These are phyloP conservation scores for Vanessa atalanta DNA, from an alignment of 1,140 invertebrate species.

Conservation along the genomic window DNA sequence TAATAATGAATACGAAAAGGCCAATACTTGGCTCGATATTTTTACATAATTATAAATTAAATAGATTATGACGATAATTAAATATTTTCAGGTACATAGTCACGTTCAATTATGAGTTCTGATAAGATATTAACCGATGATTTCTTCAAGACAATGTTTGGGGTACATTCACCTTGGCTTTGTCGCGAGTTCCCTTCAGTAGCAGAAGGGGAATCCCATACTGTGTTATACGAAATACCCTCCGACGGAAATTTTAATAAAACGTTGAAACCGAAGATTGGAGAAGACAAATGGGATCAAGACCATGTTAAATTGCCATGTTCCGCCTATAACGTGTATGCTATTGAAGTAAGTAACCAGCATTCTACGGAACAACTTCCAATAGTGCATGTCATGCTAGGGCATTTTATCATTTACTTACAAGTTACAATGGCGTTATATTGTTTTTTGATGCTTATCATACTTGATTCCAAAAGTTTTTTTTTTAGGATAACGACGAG, in stretches of 20 bases:
- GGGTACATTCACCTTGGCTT: conserved; percentile 6
- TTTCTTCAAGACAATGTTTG: neutral
- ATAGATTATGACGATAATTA: neutral
- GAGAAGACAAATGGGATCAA: conserved; percentile 30
- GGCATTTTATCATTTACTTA: too few species aligned
- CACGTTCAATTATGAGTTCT: neutral
- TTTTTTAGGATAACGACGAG: conserved; percentile 13
- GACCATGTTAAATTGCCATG: conserved; percentile 34
- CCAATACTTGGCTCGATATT: too few species aligned
- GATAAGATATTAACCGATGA: conserved; percentile 4
- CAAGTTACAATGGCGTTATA: too few species aligned
- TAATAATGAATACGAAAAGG: too few species aligned
- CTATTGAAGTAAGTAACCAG: neutral
- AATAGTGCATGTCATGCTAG: too few species aligned
- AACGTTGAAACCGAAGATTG: conserved; percentile 3
- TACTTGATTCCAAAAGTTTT: neutral
- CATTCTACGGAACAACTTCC: too few species aligned
- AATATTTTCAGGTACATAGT: neutral
- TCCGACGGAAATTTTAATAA: neutral
- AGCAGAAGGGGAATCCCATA: conserved; percentile 16
- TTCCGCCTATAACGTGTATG: conserved; percentile 23
- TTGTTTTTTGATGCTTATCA: too few species aligned
- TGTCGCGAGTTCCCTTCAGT: conserved; percentile 19
- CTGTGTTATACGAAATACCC: conserved; percentile 23
- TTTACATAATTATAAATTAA: neutral